Evolutionary conservation across 2,113 vertebrate genomes (phyloP).

Genomic region (Gymnobelideus leadbeateri): DNA sequence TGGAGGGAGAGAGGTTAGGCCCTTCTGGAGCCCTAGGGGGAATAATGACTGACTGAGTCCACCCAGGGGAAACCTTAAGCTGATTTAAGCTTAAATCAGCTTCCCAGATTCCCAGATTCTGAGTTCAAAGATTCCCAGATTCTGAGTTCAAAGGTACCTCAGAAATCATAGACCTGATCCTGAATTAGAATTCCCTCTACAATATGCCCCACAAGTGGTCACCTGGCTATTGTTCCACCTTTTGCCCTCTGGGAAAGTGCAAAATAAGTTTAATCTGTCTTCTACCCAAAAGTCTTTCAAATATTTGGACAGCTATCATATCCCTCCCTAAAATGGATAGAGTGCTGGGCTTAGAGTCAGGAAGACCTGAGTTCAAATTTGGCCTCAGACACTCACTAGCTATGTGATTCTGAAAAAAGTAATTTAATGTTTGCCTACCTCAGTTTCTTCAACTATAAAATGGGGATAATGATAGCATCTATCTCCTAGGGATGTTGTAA

Average conservation of each 20-base stretch:
- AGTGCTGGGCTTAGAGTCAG: not conserved
- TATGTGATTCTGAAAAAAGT: not conserved
- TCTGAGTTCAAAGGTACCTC: not conserved
- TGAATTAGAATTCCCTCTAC: not conserved
- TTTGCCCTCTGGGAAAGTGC: not conserved
- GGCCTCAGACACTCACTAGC: not conserved
- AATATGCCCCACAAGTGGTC: not conserved
- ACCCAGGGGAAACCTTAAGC: too few relatives aligned
- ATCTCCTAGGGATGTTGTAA: not conserved
- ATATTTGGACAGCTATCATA: not conserved
- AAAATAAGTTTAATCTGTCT: not conserved
- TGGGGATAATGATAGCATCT: not conserved
- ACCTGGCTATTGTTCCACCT: not conserved
- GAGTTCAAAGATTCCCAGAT: not conserved
- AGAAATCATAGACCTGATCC: not conserved
- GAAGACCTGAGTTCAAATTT: not conserved
- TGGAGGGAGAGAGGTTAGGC: not conserved
- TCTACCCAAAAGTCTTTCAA: not conserved
- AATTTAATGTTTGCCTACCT: not conserved
- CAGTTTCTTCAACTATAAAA: not conserved
- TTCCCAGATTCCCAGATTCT: too few relatives aligned
- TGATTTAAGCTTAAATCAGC: too few relatives aligned
- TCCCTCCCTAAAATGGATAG: not conserved
- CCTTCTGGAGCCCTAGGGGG: not conserved
- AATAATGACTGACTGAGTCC: too few relatives aligned